phyloP scores from a whole-genome alignment of 2,888 invertebrate species.

The Caenorhabditis sp. region DNA sequence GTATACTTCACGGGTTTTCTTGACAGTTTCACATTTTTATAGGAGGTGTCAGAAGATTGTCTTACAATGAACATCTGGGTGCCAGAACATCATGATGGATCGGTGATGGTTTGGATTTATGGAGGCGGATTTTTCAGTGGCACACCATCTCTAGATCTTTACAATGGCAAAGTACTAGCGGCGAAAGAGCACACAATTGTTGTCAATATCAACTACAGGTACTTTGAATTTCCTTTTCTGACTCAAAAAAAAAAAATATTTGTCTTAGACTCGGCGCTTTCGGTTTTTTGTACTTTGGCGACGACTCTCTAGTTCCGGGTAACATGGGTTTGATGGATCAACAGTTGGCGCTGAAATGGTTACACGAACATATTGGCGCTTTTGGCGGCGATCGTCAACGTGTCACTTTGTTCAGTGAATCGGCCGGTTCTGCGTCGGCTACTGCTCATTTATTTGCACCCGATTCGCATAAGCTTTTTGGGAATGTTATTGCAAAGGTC shows the following conservation, averaged over 20 bases:
- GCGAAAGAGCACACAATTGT: constrained; percentile 65
- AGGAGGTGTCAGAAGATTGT: constrained; percentile 82
- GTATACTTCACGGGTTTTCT: no score
- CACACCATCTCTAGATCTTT: constrained; percentile 72
- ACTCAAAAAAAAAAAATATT: no score
- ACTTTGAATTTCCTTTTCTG: no score
- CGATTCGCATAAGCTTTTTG: constrained; percentile 79
- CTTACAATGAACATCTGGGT: constrained; percentile 91
- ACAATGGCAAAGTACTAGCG: constrained; percentile 73
- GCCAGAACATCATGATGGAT: constrained; percentile 75
- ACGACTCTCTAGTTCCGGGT: constrained; percentile 81
- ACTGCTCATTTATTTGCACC: constrained; percentile 81
- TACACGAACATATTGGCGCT: constrained; percentile 87
- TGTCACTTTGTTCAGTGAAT: constrained; percentile 80
- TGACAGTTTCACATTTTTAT: constrained; percentile 13
- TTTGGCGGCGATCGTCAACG: constrained; percentile 85
- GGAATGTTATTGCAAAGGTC: constrained; percentile 66
- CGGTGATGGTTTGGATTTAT: constrained; percentile 71
- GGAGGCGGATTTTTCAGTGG: constrained; percentile 69
- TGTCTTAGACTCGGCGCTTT: constrained; percentile 85
- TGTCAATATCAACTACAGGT: constrained; percentile 70
- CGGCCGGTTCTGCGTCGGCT: constrained; percentile 85
- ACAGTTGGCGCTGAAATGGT: constrained; percentile 89
- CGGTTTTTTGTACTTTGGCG: constrained; percentile 87
- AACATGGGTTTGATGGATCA: constrained; percentile 94